Evolutionary conservation across 2,113 vertebrate genomes (phyloP).

Genomic region (Aldabrachelys gigantea): DNA sequence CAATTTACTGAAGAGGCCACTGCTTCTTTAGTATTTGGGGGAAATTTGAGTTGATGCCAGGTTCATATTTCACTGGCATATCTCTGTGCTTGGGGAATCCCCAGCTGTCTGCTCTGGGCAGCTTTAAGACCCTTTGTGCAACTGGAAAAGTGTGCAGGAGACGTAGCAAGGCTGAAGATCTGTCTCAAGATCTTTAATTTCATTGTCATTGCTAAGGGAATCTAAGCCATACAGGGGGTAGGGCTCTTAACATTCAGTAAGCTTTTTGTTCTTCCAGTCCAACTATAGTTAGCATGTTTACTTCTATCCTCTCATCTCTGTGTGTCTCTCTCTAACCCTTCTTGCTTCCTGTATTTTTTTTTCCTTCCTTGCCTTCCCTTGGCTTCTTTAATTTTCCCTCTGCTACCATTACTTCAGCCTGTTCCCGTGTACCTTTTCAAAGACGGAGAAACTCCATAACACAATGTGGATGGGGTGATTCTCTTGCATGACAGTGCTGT

Average conservation of each 20-base stretch:
- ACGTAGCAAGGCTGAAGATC: neutral
- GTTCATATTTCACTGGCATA: neutral
- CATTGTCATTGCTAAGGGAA: neutral
- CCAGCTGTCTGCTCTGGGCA: neutral
- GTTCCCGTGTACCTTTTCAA: neutral
- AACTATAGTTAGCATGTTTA: neutral
- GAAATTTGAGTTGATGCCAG: neutral
- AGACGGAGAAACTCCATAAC: neutral
- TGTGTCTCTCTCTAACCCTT: neutral
- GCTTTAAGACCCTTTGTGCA: neutral
- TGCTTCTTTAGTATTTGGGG: neutral
- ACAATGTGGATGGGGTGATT: neutral
- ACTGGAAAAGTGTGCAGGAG: neutral
- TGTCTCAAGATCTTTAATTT: neutral
- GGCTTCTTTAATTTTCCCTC: neutral
- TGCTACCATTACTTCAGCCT: neutral
- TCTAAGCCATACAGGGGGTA: neutral
- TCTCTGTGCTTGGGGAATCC: neutral
- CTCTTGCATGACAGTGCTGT: neutral
- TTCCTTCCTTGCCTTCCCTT: neutral
- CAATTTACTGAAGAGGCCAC: neutral
- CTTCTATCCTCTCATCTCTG: neutral
- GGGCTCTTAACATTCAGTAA: neutral
- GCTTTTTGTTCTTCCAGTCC: neutral
- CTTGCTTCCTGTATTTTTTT: neutral